Base-by-base conservation (phyloP, 2,797 vertebrate species). In the Lates japonicus region DNA sequence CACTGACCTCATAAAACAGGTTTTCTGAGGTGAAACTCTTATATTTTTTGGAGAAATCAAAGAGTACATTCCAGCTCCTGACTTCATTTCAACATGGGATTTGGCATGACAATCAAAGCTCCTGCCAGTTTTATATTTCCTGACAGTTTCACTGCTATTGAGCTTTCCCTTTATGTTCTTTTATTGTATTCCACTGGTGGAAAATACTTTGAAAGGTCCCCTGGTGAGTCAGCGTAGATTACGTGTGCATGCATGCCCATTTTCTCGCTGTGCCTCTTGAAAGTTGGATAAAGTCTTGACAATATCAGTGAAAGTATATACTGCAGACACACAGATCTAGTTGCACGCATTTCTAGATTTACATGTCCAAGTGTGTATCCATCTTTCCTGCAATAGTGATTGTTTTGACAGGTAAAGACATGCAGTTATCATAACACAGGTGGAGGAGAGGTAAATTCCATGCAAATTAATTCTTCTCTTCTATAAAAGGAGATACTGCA, bases 201-300 rank as follows among this genome's bases (percentile, higher is more conserved):
- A 70, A 88, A 84, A 88, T 49, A 80, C 73, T 87, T 80, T 83
- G 41, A 87, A 70, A 52, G 63, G 35, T 76, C 54, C 81, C 84
- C 70, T 12, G 67, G 51, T 82, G 88, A 87, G 68, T 22, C 46
- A n/a, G 33, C 19, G 20, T 25, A 25, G 11, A 82, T 74, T 52
- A 66, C 55, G 46, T 74, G 64, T 49, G 44, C 57, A 1, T 68
- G 68, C 72, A 61, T 46, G 75, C 46, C 39, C 13, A 37, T 75
- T 35, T 73, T 64, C 31, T 74, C 58, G 52, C 48, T 41, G 62
- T 29, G 67, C 51, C 51, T 63, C 62, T 60, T 54, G 8, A 59
- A 70, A 72, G 64, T 20, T 67, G 64, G 46, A 71, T 52, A 22
- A 81, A 74, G 44, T 71, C 57, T 72, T 44, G 16, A 29, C 55